A percentile compares a stretch with the other conserved stretches of the same genome.
These are phyloP conservation scores for Tanytarsus gracilentus DNA, from an alignment of 2,888 invertebrate species.

Conservation along the genomic window DNA sequence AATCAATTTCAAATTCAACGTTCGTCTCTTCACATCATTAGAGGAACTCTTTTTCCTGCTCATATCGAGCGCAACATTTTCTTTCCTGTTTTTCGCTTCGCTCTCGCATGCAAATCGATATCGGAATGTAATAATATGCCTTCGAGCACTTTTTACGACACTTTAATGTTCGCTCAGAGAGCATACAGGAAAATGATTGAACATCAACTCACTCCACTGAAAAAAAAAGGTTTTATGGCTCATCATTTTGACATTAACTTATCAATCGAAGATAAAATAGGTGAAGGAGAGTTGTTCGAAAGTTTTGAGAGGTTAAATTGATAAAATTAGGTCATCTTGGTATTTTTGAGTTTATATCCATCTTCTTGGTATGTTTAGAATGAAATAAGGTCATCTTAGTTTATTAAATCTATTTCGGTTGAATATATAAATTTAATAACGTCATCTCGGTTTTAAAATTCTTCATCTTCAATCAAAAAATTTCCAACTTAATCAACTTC, in stretches of 20 bases:
- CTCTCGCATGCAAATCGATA: background rate
- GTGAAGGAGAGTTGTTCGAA: background rate
- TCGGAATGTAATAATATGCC: background rate
- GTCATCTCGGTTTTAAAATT: too few relatives aligned
- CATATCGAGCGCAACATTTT: background rate
- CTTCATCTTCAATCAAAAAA: too few relatives aligned
- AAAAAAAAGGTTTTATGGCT: conserved; percentile 7
- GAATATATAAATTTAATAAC: too few relatives aligned
- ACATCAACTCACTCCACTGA: background rate
- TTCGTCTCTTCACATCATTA: too few relatives aligned
- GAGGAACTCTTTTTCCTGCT: too few relatives aligned
- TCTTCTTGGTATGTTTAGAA: too few relatives aligned
- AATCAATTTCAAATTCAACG: too few relatives aligned
- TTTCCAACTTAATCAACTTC: too few relatives aligned
- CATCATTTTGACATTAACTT: conserved; percentile 28
- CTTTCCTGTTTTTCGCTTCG: background rate
- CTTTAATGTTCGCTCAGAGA: background rate
- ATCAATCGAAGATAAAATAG: conserved; percentile 11
- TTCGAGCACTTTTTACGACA: conserved; percentile 1
- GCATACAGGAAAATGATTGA: background rate
- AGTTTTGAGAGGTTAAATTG: background rate
- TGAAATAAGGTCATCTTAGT: too few relatives aligned
- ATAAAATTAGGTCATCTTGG: background rate
- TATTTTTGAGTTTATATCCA: too few relatives aligned
- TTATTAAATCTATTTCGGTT: too few relatives aligned